Percentiles rank a stretch among this genome's conserved stretches.
These are phyloP conservation scores for Lophura nycthemera DNA, from an alignment of 2,113 vertebrate genomes.

Conservation along the genomic window DNA sequence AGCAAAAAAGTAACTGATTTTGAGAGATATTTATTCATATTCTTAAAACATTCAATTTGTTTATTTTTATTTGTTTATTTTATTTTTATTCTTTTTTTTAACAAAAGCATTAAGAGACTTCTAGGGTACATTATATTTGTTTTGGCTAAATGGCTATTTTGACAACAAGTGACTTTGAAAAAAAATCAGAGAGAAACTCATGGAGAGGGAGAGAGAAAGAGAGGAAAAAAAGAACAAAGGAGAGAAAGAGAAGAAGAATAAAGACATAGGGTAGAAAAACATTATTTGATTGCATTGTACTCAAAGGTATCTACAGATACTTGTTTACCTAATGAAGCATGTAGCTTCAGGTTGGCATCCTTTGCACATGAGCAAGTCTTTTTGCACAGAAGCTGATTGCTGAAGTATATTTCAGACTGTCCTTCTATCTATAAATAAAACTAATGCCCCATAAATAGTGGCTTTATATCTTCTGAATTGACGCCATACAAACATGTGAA, in stretches of 20 bases:
- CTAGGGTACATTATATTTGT: not conserved
- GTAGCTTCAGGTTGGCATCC: not conserved
- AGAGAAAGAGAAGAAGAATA: not conserved
- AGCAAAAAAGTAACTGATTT: not conserved
- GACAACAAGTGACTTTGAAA: not conserved
- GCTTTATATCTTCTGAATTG: not conserved
- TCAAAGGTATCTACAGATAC: not conserved
- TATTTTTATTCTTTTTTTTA: too few species aligned
- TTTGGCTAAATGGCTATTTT: not conserved
- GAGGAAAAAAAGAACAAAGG: fast-evolving
- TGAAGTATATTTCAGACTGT: not conserved
- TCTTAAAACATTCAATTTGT: not conserved
- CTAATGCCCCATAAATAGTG: not conserved
- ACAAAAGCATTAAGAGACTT: not conserved
- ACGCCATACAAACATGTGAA: not conserved
- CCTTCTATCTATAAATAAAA: not conserved
- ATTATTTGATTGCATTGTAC: not conserved
- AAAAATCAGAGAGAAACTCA: not conserved
- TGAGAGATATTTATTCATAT: not conserved
- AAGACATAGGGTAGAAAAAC: not conserved
- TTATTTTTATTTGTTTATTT: not conserved
- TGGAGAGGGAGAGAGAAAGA: not conserved
- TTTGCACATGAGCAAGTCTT: not conserved
- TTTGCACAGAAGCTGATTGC: not conserved
- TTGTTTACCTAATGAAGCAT: not conserved